These are phyloP conservation scores for Acrocephalus kingi DNA, from an alignment of 2,113 vertebrate genomes.

Conservation along the genomic window DNA sequence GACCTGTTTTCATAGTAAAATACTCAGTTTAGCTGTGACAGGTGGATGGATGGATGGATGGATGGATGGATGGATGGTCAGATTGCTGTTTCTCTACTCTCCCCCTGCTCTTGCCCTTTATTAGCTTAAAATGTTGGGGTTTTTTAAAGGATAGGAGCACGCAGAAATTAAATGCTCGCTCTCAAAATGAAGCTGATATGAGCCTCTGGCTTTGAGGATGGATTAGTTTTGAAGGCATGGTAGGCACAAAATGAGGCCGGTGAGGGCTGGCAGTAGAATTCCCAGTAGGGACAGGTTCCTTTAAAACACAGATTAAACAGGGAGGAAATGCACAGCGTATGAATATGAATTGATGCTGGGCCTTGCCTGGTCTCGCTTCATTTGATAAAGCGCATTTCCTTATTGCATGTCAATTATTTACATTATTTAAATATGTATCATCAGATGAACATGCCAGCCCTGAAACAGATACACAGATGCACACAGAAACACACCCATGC, in stretches of 20 bases:
- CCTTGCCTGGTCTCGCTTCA: slow-evolving; percentile 35
- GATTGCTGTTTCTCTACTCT: not conserved
- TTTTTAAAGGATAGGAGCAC: slow-evolving; percentile 7
- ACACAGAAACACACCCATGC: fast-evolving
- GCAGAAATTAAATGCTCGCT: slow-evolving; percentile 54
- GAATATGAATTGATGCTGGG: slow-evolving; percentile 59
- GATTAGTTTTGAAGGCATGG: slow-evolving; percentile 62
- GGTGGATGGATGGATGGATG: not conserved
- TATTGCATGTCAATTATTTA: slow-evolving; percentile 63
- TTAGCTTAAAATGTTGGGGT: not conserved
- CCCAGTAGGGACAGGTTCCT: slow-evolving; percentile 54
- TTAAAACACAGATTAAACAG: slow-evolving; percentile 67
- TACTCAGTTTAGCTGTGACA: not conserved
- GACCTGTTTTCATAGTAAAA: not conserved
- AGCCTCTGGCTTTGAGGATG: slow-evolving; percentile 46
- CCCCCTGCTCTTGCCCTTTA: not conserved
- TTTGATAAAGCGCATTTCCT: slow-evolving; percentile 41
- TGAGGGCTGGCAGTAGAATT: slow-evolving; percentile 38
- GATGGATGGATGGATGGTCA: not conserved
- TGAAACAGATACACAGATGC: not conserved
- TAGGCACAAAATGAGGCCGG: not conserved
- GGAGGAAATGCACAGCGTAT: slow-evolving; percentile 35
- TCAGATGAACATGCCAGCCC: not conserved
- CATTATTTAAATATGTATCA: slow-evolving; percentile 42
- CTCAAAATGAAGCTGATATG: slow-evolving; percentile 41